Percentiles rank a stretch among this genome's conserved stretches.
phyloP scores from a whole-genome alignment of 2,888 invertebrate species.

The Dicycla oo region DNA sequence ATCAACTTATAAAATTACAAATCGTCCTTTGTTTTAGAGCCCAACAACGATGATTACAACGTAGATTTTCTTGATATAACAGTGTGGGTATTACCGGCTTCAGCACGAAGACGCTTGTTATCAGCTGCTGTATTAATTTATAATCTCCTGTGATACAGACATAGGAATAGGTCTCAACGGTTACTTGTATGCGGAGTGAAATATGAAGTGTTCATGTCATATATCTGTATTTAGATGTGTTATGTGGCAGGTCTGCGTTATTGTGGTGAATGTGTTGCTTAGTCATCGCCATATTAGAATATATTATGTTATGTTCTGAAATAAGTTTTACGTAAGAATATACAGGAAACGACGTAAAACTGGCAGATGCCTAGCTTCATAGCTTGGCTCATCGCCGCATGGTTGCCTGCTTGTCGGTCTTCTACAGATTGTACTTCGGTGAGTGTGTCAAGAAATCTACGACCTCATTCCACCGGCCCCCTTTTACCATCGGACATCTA shows the following conservation, averaged over 20 bases:
- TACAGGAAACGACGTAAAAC: too few species aligned
- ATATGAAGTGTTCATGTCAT: constrained; percentile 26
- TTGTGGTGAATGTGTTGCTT: not conserved
- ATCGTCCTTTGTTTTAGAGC: constrained; percentile 8
- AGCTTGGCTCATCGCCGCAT: too few species aligned
- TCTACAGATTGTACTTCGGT: too few species aligned
- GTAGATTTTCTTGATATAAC: constrained; percentile 22
- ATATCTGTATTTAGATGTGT: constrained; percentile 36
- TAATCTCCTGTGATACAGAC: constrained; percentile 12
- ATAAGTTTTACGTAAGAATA: not conserved
- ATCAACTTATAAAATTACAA: not conserved
- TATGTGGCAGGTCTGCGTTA: not conserved
- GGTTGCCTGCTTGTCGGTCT: too few species aligned
- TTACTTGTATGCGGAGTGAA: constrained; percentile 8
- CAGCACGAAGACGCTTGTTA: constrained; percentile 46
- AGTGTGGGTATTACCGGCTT: constrained; percentile 31
- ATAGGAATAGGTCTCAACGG: constrained; percentile 11
- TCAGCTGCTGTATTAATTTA: constrained; percentile 48
- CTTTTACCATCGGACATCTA: too few species aligned
- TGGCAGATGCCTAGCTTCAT: too few species aligned
- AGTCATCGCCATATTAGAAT: not conserved
- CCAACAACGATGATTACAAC: constrained; percentile 18
- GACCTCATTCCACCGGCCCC: too few species aligned
- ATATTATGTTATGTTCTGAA: not conserved
- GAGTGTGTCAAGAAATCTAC: too few species aligned